Base-by-base conservation (phyloP, 2,888 invertebrate species). In the Andrena bucephala region DNA sequence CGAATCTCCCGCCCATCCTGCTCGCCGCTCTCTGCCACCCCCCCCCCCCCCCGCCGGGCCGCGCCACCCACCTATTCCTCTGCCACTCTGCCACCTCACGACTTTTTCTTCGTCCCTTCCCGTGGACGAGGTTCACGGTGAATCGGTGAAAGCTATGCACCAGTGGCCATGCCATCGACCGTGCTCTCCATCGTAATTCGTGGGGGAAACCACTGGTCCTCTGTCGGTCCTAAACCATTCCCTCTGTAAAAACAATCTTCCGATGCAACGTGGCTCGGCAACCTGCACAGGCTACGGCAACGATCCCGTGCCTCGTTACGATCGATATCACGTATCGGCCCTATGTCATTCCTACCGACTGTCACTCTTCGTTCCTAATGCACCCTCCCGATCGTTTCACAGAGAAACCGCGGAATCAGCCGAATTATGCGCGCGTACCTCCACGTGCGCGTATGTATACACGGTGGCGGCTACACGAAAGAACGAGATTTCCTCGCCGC, bases 401-500 rank as follows among this genome's bases (percentile, higher is more conserved):
- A 83, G 89, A 90, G 42, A 91, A 92, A 92, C 88, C 91, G 92
- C 92, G 87, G 89, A 91, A 85, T 88, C 89, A 92, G 92, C 92
- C 82, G 86, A 83, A 90, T 88, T 85, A 85, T 81, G 77, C 84
- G 85, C 83, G 82, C 72, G 83, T 85, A 81, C 81, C 83, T 84
- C 63, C 70, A 52, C 52, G 59, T 36, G 85, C 83, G 81, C 72
- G 81, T 85, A 42, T 13, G 42, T 42, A 1, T 84, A 76, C 52
- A 5, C 2, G 29, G 29, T 50, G 42, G 60, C 62, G 60, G 50
- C 69, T 77, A 75, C 76, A 75, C 85, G 84, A 83, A 83, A 83
- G 78, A 71, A 77, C 72, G 83, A 83, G 85, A 86, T 81, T 82
- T 85, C 62, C 87, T 69, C 74, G 59, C 73, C 85, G 84, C 79